Evolutionary conservation across 2,113 vertebrate species (phyloP).

Genomic region (Cygnus buccinator): DNA sequence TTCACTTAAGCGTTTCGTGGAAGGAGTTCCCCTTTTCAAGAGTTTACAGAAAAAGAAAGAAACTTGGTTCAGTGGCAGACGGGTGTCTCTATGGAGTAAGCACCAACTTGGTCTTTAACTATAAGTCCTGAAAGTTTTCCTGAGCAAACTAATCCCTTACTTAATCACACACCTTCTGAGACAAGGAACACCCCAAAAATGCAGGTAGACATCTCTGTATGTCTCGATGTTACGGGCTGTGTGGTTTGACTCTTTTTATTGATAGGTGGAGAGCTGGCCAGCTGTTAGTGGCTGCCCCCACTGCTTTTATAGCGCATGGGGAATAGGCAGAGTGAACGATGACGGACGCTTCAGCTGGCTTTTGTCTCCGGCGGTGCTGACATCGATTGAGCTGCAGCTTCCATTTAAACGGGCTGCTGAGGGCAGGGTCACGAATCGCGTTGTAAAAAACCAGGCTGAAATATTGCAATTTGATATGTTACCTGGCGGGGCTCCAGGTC

Average conservation of each 20-base stretch:
- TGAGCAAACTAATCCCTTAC: neutral
- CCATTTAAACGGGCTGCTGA: neutral
- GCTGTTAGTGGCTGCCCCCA: neutral
- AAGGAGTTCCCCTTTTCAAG: rapidly evolving
- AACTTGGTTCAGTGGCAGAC: neutral
- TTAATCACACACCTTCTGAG: neutral
- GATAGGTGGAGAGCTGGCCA: neutral
- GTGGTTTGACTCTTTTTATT: neutral
- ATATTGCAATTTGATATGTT: neutral
- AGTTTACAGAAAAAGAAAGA: neutral
- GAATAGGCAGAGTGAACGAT: neutral
- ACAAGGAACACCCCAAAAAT: neutral
- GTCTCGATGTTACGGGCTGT: rapidly evolving
- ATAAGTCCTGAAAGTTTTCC: neutral
- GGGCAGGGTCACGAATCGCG: neutral
- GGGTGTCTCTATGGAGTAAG: neutral
- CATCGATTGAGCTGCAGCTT: neutral
- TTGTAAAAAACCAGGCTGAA: neutral
- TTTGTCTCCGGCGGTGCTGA: neutral
- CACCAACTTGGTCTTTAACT: neutral
- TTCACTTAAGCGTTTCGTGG: neutral
- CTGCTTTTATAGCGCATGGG: neutral
- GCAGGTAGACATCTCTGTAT: neutral
- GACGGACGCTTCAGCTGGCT: neutral
- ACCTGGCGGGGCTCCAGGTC: neutral